Percentiles rank a stretch among this genome's conserved stretches.
Conservation (phyloP, 2,797 vertebrate species). For the Graptemys geographica region DNA sequence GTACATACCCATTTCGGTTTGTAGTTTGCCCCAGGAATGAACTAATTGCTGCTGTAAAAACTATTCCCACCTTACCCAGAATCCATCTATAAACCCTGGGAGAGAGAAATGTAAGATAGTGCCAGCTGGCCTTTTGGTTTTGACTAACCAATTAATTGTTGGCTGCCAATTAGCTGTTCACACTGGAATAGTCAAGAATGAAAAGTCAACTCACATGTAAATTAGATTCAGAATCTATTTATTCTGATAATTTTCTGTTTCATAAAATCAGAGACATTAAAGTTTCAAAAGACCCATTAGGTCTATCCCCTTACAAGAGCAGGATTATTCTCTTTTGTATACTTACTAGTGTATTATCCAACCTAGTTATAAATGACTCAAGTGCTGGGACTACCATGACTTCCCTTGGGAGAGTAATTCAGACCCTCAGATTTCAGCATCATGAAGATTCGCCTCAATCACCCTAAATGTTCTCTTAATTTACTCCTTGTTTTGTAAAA, state of each 20-base stretch:
- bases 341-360: neutral
- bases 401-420: neutral
- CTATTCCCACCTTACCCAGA: conserved; percentile 33
- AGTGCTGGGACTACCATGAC: rapidly evolving
- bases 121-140: conserved; percentile 58
- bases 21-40: conserved; percentile 73
- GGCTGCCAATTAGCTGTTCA: conserved; percentile 52
- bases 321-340: neutral
- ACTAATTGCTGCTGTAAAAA: conserved; percentile 70
- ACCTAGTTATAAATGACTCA: neutral
- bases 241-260: neutral
- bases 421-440: neutral
- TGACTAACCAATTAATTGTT: conserved; percentile 53
- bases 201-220: conserved; percentile 14
- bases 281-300: neutral
- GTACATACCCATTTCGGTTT: conserved; percentile 53
- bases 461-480: neutral
- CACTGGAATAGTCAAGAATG: conserved; percentile 32
- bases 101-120: conserved; percentile 11
- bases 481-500: neutral
- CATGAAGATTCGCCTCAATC: rapidly evolving
- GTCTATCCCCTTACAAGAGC: neutral
- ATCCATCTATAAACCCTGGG: conserved; percentile 41
- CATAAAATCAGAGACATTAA: neutral
- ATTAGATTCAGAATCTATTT: conserved; percentile 8